phyloP scores from a whole-genome alignment of 2,797 vertebrate genomes.

The Sebastes hubbsi region DNA sequence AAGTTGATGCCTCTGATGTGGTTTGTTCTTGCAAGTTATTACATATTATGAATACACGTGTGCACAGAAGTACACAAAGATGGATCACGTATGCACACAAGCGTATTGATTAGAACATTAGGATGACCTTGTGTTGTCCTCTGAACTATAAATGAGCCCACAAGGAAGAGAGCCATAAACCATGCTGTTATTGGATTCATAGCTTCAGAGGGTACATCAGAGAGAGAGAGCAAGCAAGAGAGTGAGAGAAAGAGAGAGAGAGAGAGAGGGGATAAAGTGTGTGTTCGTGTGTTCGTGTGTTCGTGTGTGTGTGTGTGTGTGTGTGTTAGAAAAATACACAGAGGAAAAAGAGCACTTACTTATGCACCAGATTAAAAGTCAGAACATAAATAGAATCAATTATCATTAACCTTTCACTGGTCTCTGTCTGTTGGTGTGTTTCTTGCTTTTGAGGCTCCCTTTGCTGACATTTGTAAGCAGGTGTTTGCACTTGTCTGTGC shows the following conservation, averaged over 20 bases:
- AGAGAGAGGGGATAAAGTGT: not conserved
- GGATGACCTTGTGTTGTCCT: conserved; percentile 38
- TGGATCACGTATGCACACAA: not conserved
- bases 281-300: not conserved
- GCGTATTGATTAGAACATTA: conserved; percentile 14
- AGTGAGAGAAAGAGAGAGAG: too few species aligned
- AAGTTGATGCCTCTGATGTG: not conserved
- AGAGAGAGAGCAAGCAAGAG: too few species aligned
- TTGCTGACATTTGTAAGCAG: not conserved
- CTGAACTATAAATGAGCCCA: conserved; percentile 38
- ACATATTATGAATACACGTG: not conserved
- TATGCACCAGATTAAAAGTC: conserved; percentile 34
- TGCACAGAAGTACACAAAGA: not conserved
- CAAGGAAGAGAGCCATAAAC: conserved; percentile 48
- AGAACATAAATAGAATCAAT: conserved; percentile 35
- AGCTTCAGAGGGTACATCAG: conserved; percentile 12
- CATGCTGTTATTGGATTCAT: conserved; percentile 41
- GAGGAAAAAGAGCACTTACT: conserved; percentile 2
- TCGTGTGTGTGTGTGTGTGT: not conserved
- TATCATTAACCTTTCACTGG: conserved; percentile 18
- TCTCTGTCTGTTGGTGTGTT: not conserved
- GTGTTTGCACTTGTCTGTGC: not conserved
- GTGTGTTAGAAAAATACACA: not conserved
- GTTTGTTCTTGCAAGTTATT: not conserved
- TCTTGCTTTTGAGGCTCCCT: not conserved